Evolutionary conservation across 2,888 invertebrate genomes (phyloP), one percentile per base, ranked within the genome.

Genomic region (Heliconius cydno): DNA sequence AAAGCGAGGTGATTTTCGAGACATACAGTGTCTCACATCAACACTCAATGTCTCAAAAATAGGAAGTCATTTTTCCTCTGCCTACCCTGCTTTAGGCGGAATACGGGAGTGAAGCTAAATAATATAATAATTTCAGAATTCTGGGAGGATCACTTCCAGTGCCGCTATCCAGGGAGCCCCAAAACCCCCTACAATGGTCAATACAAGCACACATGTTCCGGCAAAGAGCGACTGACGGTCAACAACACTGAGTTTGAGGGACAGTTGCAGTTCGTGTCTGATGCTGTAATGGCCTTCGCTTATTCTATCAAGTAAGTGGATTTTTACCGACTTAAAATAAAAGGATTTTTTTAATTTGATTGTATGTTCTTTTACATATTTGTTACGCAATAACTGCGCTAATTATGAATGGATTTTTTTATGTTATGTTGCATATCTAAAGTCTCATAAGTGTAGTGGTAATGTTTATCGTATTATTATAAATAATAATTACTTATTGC

Each of bases 201-300:
- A 86, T 97, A 97, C 89, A 96, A 95, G 6, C 94, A 92, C 30
- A 86, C 91, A 9, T 99, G 99, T 90, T 97, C 98, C 0, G 98
- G 97, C 0, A 94, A 96, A 46, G 98, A 98, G 90, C 94, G 96
- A 13, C 96, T 98, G 9, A 96, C 97, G 0, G 95, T 96, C 70
- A 96, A 97, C 79, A 97, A 98, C 87, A 98, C 98, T 0, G 97
- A 97, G 85, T 98, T 98, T 86, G 99, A 99, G 91, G 97, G 98
- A 84, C 99, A 99, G 90, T 95, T 99, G 84, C 99, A 99, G 93
- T 99, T 99, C 91, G 99, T 99, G 52, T 98, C 98, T 57, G 99
- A 99, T 90, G 98, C 99, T 30, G 98, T 99, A 0, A 96, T 99
- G 97, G 98, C 99, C 1, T 99, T 99, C 92, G 99, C 98, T 1